Evolutionary conservation across 2,797 vertebrate genomes (phyloP).

Genomic region (Rhodeus uyekii): DNA sequence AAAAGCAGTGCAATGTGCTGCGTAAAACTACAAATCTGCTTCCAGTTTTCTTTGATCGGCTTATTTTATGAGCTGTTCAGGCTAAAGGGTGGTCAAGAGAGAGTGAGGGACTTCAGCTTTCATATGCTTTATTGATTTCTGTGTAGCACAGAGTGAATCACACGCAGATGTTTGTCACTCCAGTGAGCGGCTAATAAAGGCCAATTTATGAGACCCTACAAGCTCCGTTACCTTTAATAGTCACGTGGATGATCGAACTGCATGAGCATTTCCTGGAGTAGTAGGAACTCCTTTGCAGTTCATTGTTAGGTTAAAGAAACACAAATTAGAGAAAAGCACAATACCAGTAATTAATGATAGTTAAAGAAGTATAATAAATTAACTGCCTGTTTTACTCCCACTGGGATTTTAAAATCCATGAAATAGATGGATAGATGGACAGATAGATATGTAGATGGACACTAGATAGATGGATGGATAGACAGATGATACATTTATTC

Average conservation of each 20-base stretch:
- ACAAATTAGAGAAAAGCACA: not conserved
- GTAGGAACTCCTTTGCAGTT: no score
- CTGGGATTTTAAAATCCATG: not conserved
- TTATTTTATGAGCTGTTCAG: not conserved
- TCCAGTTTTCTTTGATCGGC: slow-evolving; percentile 17
- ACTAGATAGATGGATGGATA: no score
- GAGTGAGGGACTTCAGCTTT: slow-evolving; percentile 27
- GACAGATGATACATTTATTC: no score
- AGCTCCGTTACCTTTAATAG: slow-evolving; percentile 55
- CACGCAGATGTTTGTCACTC: slow-evolving; percentile 35
- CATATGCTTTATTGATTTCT: slow-evolving; percentile 48
- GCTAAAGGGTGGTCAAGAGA: slow-evolving; percentile 2
- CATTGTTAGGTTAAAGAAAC: not conserved
- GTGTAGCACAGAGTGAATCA: slow-evolving; percentile 8
- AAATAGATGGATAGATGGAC: rapidly evolving
- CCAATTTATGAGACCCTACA: slow-evolving; percentile 46
- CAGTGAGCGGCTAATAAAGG: slow-evolving; percentile 48
- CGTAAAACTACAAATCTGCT: slow-evolving; percentile 1
- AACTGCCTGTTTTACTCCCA: not conserved
- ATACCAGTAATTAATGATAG: not conserved
- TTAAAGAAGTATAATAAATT: not conserved
- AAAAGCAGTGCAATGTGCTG: not conserved
- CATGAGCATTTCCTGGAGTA: slow-evolving; percentile 28
- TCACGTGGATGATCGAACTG: slow-evolving; percentile 6
- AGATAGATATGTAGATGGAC: rapidly evolving